Evolutionary conservation across 2,797 vertebrate species (phyloP).

Genomic region (Tragopan temminckii): DNA sequence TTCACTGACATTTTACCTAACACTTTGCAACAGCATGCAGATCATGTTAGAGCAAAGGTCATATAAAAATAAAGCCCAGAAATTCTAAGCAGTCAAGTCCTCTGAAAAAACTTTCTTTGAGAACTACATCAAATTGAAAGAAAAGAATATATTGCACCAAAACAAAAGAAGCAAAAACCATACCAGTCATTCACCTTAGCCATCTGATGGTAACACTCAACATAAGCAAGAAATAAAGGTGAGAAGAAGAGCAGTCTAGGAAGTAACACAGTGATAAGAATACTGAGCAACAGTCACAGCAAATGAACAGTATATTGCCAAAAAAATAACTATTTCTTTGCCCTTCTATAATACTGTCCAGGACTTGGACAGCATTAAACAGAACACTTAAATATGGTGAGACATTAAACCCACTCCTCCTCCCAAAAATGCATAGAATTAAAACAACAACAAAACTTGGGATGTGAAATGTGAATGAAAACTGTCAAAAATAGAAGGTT

Average conservation of each 20-base stretch:
- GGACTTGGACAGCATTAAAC: background rate
- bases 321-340: background rate
- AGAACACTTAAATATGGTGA: background rate
- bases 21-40: background rate
- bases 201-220: background rate
- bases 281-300: background rate
- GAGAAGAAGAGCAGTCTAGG: background rate
- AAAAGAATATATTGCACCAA: fast-evolving
- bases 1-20: background rate
- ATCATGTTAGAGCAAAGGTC: background rate
- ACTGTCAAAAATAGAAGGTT: background rate
- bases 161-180: background rate
- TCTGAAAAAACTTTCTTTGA: background rate
- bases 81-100: background rate
- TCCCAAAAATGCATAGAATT: too few species aligned
- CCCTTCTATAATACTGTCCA: background rate
- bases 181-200: background rate
- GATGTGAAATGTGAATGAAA: background rate
- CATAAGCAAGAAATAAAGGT: background rate
- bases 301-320: background rate
- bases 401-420: too few species aligned
- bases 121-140: background rate
- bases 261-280: background rate
- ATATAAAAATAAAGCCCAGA: background rate
- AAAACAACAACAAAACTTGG: too few species aligned